Base-by-base conservation (phyloP, 2,888 invertebrate genomes). In the Drosophila robusta region DNA sequence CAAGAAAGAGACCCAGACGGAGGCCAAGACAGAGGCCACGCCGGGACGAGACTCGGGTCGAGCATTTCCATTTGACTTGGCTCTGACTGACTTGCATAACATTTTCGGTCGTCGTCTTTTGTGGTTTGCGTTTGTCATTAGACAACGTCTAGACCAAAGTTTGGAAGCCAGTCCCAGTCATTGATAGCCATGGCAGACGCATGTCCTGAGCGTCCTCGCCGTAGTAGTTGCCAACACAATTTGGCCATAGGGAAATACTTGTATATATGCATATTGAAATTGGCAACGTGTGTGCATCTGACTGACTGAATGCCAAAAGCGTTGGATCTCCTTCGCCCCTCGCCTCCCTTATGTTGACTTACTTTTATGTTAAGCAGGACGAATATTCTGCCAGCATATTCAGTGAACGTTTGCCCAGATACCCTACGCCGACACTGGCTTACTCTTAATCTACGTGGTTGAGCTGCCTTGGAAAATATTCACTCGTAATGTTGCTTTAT, bases 71-170 rank as follows among this genome's bases (percentile, higher is more conserved):
- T 82, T 87, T 82, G 82, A 82, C 87, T 82, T 82, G 87, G 64
- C 87, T 61, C 73, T 80, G 80, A 76, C 87, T 75, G 78, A 57
- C 80, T 85, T 85, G 81, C 81, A 83, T 70, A 80, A 68, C 71
- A 75, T 68, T 80, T 80, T 52, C 72, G 26, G 64, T 72, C 49
- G 51, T 32, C 75, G 65, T 70, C 83, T 79, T 76, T 80, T 83
- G 88, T 77, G 83, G 86, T 77, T 85, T 87, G 76, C 76, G 78
- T 83, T 85, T 86, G 83, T 86, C 86, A 87, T 87, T 87, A 85
- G 78, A 73, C 72, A 64, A 69, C 68, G 87, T 84, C 84, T 82
- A 82, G 82, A 82, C 82, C 81, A 51, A 80, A 52, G 65, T 79
- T 71, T 57, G 49, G 64, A 42, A 47, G 61, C 44, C 61, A 42